Conservation (phyloP, 2,113 vertebrate species). For the Tyrannus savana region DNA sequence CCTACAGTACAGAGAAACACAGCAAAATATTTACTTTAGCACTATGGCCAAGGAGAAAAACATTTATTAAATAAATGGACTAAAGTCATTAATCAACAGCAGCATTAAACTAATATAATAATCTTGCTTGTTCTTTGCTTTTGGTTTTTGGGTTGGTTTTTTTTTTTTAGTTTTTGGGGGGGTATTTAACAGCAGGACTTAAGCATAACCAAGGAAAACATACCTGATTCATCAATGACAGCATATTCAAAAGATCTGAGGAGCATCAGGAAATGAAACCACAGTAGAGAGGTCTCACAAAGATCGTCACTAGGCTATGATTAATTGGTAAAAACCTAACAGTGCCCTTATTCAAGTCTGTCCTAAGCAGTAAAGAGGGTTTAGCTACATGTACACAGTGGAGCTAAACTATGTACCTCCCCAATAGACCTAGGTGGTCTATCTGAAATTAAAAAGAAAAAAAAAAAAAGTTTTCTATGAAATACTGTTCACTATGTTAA, state of each 20-base stretch:
- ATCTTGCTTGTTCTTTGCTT: background rate
- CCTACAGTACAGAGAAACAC: background rate
- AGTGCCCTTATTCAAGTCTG: background rate
- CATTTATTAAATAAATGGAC: conserved; percentile 22
- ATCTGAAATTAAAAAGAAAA: background rate
- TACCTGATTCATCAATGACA: background rate
- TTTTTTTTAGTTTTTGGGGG: background rate
- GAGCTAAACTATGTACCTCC: background rate
- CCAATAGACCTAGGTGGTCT: background rate
- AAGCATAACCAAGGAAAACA: background rate
- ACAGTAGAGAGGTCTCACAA: background rate
- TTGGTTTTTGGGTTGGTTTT: background rate
- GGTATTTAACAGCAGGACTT: background rate
- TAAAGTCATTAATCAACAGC: conserved; percentile 19
- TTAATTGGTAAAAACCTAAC: background rate
- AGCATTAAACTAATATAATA: background rate
- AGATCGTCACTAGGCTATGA: background rate
- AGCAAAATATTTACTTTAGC: conserved; percentile 24
- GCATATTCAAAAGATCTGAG: background rate
- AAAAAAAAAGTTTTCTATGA: background rate
- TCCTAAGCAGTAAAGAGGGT: background rate
- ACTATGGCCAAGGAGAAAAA: background rate
- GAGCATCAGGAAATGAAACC: background rate
- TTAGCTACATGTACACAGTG: background rate
- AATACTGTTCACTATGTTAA: background rate